Conservation (phyloP, 2,888 invertebrate genomes). For the Hirudinaria manillensis region DNA sequence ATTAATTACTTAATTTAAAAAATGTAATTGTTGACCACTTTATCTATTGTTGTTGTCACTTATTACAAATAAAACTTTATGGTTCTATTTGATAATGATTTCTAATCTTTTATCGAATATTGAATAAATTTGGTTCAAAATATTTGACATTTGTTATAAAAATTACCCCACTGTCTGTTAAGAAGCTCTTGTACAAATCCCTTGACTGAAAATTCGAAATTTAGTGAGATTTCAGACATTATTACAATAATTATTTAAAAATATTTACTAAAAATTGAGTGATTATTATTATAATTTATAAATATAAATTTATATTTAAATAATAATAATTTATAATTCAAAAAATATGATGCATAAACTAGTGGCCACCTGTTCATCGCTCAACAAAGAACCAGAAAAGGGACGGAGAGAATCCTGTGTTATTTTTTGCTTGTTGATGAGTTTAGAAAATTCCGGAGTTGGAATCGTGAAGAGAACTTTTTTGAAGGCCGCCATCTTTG, state of each 20-base stretch:
- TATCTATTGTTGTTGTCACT: too few relatives aligned
- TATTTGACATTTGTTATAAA: too few relatives aligned
- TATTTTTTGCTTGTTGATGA: slow-evolving; percentile 16
- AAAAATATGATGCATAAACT: too few relatives aligned
- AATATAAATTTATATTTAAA: too few relatives aligned
- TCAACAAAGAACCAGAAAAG: background rate
- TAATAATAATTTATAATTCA: too few relatives aligned
- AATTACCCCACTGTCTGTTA: slow-evolving; percentile 4
- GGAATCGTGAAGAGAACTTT: background rate
- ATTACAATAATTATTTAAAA: background rate
- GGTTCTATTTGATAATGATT: too few relatives aligned
- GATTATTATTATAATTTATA: background rate
- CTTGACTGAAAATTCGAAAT: background rate
- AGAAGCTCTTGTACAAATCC: background rate
- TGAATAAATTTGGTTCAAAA: too few relatives aligned
- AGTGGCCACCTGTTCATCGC: background rate
- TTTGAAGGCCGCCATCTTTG: background rate
- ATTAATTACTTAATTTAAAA: too few relatives aligned
- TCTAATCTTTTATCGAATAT: too few relatives aligned
- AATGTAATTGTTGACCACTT: too few relatives aligned
- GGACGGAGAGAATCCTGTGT: slow-evolving; percentile 1
- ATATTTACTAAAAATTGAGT: background rate
- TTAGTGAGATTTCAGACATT: background rate
- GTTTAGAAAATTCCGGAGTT: background rate
- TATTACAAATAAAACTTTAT: too few relatives aligned